Evolutionary conservation across 1,140 invertebrate species (phyloP), one percentile per base, ranked within the genome.

Genomic region (Zaprionus ornatus): DNA sequence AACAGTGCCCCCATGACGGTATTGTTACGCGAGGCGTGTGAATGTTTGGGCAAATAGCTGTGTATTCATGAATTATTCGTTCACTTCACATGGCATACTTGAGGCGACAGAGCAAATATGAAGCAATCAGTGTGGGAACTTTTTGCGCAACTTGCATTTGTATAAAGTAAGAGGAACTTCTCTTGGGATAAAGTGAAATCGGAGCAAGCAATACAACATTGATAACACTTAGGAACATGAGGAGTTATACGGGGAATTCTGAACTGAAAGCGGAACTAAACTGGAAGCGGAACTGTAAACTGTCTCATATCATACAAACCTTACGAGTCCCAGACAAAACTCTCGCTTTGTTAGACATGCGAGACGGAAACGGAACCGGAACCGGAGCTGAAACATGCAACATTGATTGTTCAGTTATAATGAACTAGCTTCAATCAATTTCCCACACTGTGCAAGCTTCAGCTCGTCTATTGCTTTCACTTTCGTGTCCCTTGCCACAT

Each of bases 1-100:
- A 74, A 27, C 15, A 19, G 35, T 21, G 15, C 17, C 23, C 66
- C 67, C 57, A 59, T 17, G 40, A 48, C n/a, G 57, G 25, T 23
- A 50, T 56, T 63, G 50, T 74, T 70, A 13, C 45, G 21, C 32
- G 48, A 32, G 54, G 32, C 73, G 67, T 75, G 73, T 71, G 73
- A 71, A 60, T 71, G 42, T 52, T 42, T 62, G 65, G 23, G 29
- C 29, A 74, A 74, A 70, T 63, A 70, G 17, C 15, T 40, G 17
- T 35, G 21, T 32, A 74, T 37, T 54, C 71, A 52, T 68, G 65
- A 54, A 63, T 69, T 62, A 70, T 70, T 70, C 57, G 23, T 17
- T 29, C 29, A 69, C 27, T 59, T 74, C 72, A 27, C 72, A 70
- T 73, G 50, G 54, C 32, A 7, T 56, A 62, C 50, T 42, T 60